Percentiles rank a stretch among this genome's conserved stretches.
phyloP scores from a whole-genome alignment of 1,140 invertebrate genomes.

The Drosophila neocordata region DNA sequence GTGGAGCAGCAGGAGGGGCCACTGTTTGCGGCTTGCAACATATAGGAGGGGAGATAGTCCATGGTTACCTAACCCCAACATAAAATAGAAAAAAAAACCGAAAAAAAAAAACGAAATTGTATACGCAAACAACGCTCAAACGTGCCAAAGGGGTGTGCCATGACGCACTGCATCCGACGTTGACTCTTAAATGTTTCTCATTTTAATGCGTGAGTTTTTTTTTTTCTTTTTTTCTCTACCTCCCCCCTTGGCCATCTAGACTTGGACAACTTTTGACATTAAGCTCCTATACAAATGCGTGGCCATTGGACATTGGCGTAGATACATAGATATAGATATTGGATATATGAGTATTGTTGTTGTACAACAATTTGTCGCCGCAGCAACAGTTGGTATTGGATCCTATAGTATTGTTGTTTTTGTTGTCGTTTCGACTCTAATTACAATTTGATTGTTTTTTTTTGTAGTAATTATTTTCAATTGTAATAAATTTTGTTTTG shows the following conservation, averaged over 20 bases:
- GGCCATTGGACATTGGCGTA: conserved; percentile 45
- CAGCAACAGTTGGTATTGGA: conserved; percentile 12
- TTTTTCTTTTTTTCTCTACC: conserved; percentile 2
- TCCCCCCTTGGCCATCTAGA: not conserved
- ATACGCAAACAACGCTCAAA: conserved; percentile 14
- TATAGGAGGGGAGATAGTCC: conserved; percentile 23
- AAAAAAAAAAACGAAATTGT: not conserved
- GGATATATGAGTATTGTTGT: conserved; percentile 31
- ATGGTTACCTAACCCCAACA: conserved; percentile 46
- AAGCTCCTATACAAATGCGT: conserved; percentile 50
- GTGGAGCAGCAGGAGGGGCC: conserved; percentile 38
- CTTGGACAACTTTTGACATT: conserved; percentile 46
- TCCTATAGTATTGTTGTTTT: not conserved
- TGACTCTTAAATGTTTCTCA: conserved; percentile 24
- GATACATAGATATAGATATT: conserved; percentile 41
- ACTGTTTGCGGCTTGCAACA: conserved; percentile 15
- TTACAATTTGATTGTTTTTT: conserved; percentile 78
- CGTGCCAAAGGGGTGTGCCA: conserved; percentile 55
- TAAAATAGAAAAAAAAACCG: not conserved
- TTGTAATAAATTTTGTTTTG: conserved; percentile 72
- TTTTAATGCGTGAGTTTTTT: conserved; percentile 24
- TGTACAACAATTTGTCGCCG: conserved; percentile 55
- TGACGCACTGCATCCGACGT: conserved; percentile 49
- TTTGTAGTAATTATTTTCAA: conserved; percentile 75
- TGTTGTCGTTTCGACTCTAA: conserved; percentile 44